phyloP scores from a whole-genome alignment of 2,113 vertebrate genomes.

The Alligator sinensis region DNA sequence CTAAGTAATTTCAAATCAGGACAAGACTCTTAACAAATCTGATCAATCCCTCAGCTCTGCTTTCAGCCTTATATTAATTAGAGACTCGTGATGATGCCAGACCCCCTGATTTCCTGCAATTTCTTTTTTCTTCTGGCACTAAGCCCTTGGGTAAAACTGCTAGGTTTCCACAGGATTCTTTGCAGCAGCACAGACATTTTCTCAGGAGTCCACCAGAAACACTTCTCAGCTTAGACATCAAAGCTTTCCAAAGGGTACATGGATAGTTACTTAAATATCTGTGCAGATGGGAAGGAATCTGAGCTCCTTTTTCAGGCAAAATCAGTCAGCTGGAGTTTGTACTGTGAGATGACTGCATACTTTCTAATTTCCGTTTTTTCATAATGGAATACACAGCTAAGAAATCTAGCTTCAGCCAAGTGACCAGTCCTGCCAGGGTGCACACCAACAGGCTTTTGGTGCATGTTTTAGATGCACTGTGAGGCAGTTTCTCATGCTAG shows the following conservation, averaged over 20 bases:
- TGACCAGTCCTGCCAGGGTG: not conserved
- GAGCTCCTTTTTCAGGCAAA: not conserved
- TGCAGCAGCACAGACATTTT: not conserved
- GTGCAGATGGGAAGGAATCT: not conserved
- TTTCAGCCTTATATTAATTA: not conserved
- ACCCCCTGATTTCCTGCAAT: not conserved
- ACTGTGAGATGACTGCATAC: not conserved
- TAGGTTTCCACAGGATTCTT: too few species aligned
- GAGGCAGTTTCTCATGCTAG: not conserved
- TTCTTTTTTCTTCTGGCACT: accelerated
- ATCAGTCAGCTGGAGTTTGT: not conserved
- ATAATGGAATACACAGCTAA: not conserved
- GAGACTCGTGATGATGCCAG: not conserved
- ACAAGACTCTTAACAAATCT: not conserved
- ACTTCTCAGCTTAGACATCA: too few species aligned
- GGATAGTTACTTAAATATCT: not conserved
- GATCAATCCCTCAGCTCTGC: not conserved
- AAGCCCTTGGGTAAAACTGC: not conserved
- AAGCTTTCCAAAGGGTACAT: not conserved
- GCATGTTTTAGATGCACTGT: not conserved
- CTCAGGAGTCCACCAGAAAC: not conserved
- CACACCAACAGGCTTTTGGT: not conserved
- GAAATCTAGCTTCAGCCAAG: not conserved
- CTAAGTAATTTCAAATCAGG: not conserved
- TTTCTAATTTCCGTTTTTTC: not conserved